Evolutionary conservation across 37 sponge, comb jelly and placozoan genomes (phyloP).

Genomic region (Petrosia ficiformis): DNA sequence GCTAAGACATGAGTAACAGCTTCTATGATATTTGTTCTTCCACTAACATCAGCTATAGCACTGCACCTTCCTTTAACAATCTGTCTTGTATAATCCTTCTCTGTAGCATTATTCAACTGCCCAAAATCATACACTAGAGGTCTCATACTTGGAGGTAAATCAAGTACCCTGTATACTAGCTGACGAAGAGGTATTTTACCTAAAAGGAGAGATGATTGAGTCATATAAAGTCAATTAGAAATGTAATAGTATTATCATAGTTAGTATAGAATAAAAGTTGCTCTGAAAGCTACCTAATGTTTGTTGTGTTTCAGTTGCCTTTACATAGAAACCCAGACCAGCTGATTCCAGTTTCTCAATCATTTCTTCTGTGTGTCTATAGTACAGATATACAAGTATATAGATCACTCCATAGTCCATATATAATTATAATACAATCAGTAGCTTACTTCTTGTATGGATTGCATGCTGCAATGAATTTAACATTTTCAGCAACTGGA

Average conservation of each 20-base stretch:
- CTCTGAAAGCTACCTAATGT: too few species aligned
- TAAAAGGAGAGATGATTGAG: too few species aligned
- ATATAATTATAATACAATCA: background rate
- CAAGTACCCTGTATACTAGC: constrained; percentile 93
- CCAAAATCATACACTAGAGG: constrained; percentile 93
- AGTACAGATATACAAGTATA: too few species aligned
- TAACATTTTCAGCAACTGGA: constrained; percentile 46
- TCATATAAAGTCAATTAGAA: too few species aligned
- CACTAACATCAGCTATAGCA: background rate
- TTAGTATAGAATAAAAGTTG: too few species aligned
- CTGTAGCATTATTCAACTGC: constrained; percentile 45
- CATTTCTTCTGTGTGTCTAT: constrained; percentile 66
- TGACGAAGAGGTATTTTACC: constrained; percentile 88
- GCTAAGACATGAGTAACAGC: constrained; percentile 50
- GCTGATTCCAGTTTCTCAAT: constrained; percentile 69
- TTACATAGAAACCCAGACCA: constrained; percentile 70
- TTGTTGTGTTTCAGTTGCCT: constrained; percentile 41
- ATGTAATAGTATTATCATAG: too few species aligned
- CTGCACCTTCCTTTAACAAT: constrained; percentile 63
- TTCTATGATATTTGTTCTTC: background rate
- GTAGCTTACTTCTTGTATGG: constrained; percentile 68
- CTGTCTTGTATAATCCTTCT: constrained; percentile 44
- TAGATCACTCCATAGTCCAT: too few species aligned
- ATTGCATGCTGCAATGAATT: constrained; percentile 93
- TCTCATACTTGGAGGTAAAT: constrained; percentile 90